Evolutionary conservation across 2,797 vertebrate genomes (phyloP).

Genomic region (Oreortyx pictus): DNA sequence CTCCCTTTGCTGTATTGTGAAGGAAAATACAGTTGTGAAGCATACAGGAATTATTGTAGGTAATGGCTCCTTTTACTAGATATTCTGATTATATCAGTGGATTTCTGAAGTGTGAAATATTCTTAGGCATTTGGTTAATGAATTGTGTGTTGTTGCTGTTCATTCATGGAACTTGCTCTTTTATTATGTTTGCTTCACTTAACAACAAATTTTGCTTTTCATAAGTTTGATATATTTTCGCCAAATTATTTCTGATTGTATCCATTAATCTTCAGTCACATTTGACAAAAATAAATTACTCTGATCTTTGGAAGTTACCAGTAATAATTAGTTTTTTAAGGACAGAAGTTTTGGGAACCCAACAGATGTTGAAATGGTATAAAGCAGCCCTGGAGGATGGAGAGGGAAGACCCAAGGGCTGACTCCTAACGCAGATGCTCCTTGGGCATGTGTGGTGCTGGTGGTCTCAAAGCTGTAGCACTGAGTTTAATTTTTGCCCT

Average conservation of each 20-base stretch:
- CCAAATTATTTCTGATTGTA: conserved; percentile 82
- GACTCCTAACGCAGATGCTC: neutral
- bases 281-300: conserved; percentile 83
- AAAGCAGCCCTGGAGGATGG: neutral
- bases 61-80: conserved; percentile 58
- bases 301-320: conserved; percentile 82
- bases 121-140: conserved; percentile 79
- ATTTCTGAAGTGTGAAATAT: conserved; percentile 81
- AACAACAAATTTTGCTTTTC: conserved; percentile 82
- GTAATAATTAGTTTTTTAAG: conserved; percentile 78
- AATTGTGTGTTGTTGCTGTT: conserved; percentile 79
- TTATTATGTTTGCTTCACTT: conserved; percentile 81
- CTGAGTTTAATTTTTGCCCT: neutral
- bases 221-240: conserved; percentile 75
- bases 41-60: conserved; percentile 28
- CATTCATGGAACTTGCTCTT: conserved; percentile 82
- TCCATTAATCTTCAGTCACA: conserved; percentile 84
- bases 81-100: conserved; percentile 71
- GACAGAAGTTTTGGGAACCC: conserved; percentile 69
- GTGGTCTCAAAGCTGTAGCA: neutral
- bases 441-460: neutral
- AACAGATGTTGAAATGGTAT: conserved; percentile 33
- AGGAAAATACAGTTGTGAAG: conserved; percentile 34
- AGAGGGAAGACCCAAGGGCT: neutral
- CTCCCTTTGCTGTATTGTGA: neutral